Percentiles rank a stretch among this genome's conserved stretches.
These are phyloP conservation scores for Hirudo medicinalis DNA, from an alignment of 1,140 invertebrate species.

Conservation along the genomic window DNA sequence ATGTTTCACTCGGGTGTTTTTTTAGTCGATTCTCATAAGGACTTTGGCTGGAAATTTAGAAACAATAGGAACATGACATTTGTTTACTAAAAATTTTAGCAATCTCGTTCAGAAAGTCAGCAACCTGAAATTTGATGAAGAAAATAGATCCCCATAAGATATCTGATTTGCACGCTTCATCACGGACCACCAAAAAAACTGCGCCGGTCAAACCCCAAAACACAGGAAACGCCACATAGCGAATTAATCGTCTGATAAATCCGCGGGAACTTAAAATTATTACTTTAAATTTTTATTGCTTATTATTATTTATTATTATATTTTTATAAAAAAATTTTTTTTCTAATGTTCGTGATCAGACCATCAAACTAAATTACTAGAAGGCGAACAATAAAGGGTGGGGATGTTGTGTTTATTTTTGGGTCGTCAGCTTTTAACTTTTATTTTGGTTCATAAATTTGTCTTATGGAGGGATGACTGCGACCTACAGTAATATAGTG, in stretches of 20 bases:
- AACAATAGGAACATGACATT: too few species aligned
- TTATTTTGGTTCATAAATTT: not conserved
- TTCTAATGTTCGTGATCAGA: too few species aligned
- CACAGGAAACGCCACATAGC: too few species aligned
- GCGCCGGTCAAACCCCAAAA: too few species aligned
- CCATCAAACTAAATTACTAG: too few species aligned
- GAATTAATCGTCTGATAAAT: not conserved
- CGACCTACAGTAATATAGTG: not conserved
- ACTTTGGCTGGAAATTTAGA: not conserved
- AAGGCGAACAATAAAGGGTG: too few species aligned
- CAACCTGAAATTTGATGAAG: not conserved
- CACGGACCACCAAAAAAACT: not conserved
- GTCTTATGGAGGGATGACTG: not conserved
- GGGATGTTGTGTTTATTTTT: too few species aligned
- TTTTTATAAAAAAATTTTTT: too few species aligned
- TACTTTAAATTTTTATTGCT: too few species aligned
- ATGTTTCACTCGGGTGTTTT: slow-evolving; percentile 4
- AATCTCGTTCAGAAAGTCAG: too few species aligned
- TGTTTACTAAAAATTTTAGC: too few species aligned
- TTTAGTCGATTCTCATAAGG: slow-evolving; percentile 3
- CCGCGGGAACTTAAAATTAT: not conserved
- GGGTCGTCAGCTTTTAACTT: not conserved
- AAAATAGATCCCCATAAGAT: slow-evolving; percentile 7
- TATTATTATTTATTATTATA: too few species aligned
- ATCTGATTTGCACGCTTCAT: slow-evolving; percentile 1